Evolutionary conservation across 2,888 invertebrate genomes (phyloP).

Genomic region (Papilio gigon): DNA sequence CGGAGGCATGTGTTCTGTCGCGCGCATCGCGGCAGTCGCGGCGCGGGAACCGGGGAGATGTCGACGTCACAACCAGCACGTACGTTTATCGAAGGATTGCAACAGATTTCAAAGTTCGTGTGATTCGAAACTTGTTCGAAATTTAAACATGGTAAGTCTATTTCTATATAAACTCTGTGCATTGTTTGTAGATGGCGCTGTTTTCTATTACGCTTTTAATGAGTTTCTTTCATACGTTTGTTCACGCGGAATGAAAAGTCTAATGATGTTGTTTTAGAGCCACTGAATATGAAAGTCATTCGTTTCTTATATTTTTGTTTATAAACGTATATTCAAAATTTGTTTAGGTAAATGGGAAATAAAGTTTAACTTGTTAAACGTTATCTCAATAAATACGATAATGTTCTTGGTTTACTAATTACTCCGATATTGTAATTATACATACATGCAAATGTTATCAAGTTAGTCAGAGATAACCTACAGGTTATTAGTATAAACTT

Average conservation of each 20-base stretch:
- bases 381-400: slow-evolving; percentile 3
- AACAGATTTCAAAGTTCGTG: slow-evolving; percentile 34
- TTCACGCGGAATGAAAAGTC: slow-evolving; percentile 39
- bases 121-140: slow-evolving; percentile 42
- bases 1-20: slow-evolving; percentile 57
- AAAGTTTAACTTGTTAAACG: neutral
- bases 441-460: slow-evolving; percentile 17
- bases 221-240: slow-evolving; percentile 42
- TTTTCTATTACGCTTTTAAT: slow-evolving; percentile 28
- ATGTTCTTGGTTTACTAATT: slow-evolving; percentile 1
- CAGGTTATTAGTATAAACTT: slow-evolving; percentile 6
- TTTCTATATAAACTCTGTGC: slow-evolving; percentile 31
- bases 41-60: slow-evolving; percentile 59
- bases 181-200: slow-evolving; percentile 40
- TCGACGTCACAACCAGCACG: slow-evolving; percentile 51
- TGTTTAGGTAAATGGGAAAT: slow-evolving; percentile 20
- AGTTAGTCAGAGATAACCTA: slow-evolving; percentile 11
- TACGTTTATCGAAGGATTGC: slow-evolving; percentile 39
- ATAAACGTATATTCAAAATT: no score
- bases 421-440: slow-evolving; percentile 19
- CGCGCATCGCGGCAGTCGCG: slow-evolving; percentile 62
- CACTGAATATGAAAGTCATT: no score
- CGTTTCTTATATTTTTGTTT: no score
- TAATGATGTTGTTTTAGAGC: neutral
- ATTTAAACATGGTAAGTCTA: slow-evolving; percentile 63